These are phyloP conservation scores for Lycocerus yunnanus DNA, from an alignment of 2,888 invertebrate species.

Conservation along the genomic window DNA sequence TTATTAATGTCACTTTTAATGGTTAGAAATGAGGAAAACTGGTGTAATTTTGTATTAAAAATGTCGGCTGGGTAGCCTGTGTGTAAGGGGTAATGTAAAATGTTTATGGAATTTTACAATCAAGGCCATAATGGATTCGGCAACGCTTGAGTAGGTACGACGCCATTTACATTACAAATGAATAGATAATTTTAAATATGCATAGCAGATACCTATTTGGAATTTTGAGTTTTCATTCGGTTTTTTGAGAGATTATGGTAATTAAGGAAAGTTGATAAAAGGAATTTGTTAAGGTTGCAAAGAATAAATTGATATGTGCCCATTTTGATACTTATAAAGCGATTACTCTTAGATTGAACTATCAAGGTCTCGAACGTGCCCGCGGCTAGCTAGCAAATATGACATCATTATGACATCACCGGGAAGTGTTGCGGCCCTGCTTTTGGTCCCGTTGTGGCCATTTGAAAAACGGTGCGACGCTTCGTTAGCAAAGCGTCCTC, in stretches of 20 bases:
- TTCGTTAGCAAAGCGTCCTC: conserved; percentile 19
- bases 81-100: background rate
- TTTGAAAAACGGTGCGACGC: conserved; percentile 20
- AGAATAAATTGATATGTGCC: background rate
- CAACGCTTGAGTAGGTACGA: background rate
- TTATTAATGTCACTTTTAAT: background rate
- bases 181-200: background rate
- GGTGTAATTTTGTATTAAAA: background rate
- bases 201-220: background rate
- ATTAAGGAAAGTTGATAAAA: background rate
- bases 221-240: background rate
- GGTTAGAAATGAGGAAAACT: background rate
- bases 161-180: background rate
- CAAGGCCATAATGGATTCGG: background rate
- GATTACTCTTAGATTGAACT: conserved; percentile 21
- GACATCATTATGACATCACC: conserved; percentile 61
- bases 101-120: background rate
- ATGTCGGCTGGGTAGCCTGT: background rate
- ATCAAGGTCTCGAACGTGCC: conserved; percentile 54
- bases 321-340: conserved; percentile 21
- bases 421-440: conserved; percentile 53
- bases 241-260: background rate
- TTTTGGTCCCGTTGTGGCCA: conserved; percentile 28
- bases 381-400: conserved; percentile 52
- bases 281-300: background rate